phyloP scores from a whole-genome alignment of 2,797 vertebrate genomes.

The Brotula barbata region DNA sequence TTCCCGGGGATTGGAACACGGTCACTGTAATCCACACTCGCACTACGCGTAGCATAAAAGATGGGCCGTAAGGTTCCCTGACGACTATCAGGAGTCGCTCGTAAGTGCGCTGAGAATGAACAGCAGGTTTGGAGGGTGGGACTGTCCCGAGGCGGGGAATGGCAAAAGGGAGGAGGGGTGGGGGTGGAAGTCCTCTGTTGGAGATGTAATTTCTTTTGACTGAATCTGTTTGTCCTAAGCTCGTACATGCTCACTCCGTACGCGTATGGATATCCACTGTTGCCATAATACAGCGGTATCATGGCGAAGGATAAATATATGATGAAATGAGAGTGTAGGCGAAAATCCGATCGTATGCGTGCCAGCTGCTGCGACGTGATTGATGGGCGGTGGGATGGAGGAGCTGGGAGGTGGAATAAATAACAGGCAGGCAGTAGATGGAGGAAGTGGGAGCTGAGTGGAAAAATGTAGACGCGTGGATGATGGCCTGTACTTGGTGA shows the following conservation, averaged over 20 bases:
- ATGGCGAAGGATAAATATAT: slow-evolving; percentile 32
- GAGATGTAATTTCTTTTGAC: slow-evolving; percentile 42
- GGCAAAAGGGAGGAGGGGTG: slow-evolving; percentile 6
- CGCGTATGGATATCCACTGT: slow-evolving; percentile 47
- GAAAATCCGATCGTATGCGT: slow-evolving; percentile 22
- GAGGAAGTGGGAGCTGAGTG: background rate
- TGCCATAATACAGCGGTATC: slow-evolving; percentile 7
- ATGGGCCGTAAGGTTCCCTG: slow-evolving; percentile 69
- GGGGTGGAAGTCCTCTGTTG: slow-evolving; percentile 52
- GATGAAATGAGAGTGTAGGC: slow-evolving; percentile 18
- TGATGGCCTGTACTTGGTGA: slow-evolving; percentile 29
- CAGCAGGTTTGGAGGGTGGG: slow-evolving; percentile 58
- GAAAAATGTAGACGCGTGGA: slow-evolving; percentile 6
- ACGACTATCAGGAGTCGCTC: slow-evolving; percentile 63
- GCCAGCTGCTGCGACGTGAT: slow-evolving; percentile 36
- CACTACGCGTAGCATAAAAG: slow-evolving; percentile 62
- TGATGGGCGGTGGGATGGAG: slow-evolving; percentile 1
- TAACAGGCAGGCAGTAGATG: background rate
- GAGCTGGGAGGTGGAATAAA: slow-evolving; percentile 4
- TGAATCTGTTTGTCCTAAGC: slow-evolving; percentile 47
- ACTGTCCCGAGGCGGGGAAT: slow-evolving; percentile 49
- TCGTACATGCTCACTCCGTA: slow-evolving; percentile 18
- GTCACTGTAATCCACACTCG: slow-evolving; percentile 66
- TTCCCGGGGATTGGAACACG: slow-evolving; percentile 56
- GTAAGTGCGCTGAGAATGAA: slow-evolving; percentile 70